A percentile compares a stretch with the other conserved stretches of the same genome.
These are phyloP conservation scores for Muraenolepis orangiensis DNA, from an alignment of 2,797 vertebrate genomes.

Conservation along the genomic window DNA sequence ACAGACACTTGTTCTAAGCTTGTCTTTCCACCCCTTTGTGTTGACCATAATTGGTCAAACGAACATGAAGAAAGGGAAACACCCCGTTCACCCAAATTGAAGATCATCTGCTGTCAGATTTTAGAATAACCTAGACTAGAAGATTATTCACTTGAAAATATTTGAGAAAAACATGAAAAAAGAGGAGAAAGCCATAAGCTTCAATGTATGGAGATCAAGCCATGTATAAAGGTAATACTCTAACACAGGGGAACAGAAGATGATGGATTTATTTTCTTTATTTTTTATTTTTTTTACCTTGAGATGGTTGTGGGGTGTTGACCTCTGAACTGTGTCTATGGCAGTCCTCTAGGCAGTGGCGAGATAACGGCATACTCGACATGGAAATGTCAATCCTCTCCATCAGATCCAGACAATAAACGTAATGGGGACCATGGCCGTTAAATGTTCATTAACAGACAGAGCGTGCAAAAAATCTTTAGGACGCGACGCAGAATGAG, in stretches of 20 bases:
- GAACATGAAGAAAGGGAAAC: neutral
- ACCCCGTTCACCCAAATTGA: neutral
- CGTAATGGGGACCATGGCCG: constrained; percentile 49
- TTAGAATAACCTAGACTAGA: neutral
- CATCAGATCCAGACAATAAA: constrained; percentile 46
- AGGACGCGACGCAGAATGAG: constrained; percentile 6
- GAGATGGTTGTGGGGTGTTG: constrained; percentile 24
- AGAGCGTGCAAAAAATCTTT: constrained; percentile 37
- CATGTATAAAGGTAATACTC: neutral
- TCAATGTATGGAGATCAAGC: neutral
- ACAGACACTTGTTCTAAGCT: too few relatives aligned
- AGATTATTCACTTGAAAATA: neutral
- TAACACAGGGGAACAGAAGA: neutral
- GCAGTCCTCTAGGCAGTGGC: constrained; percentile 19
- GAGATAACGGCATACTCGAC: constrained; percentile 34
- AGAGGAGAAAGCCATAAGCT: neutral
- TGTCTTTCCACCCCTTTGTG: neutral
- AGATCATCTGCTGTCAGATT: neutral
- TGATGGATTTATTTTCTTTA: neutral
- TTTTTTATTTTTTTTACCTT: neutral
- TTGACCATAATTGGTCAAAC: neutral
- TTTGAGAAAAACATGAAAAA: neutral
- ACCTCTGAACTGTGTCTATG: constrained; percentile 53
- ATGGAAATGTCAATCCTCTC: constrained; percentile 50
- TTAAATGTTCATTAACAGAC: constrained; percentile 55